Base-by-base conservation (phyloP, 2,113 vertebrate species). In the Thamnophis sirtalis region DNA sequence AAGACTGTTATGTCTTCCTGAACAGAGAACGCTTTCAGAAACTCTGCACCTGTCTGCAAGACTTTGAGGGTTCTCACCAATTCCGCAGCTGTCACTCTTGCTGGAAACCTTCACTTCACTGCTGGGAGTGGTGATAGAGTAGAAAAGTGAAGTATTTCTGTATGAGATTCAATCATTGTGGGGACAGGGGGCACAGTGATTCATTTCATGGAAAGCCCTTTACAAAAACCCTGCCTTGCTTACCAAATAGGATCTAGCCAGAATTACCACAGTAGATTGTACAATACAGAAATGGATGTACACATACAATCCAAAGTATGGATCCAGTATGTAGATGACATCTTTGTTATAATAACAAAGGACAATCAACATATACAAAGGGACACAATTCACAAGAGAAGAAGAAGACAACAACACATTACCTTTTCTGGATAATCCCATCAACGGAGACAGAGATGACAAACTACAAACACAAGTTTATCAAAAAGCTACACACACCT, bases 101-200 rank as follows among this genome's bases (percentile, higher is more conserved):
- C 5, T 9, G 50, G 84, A 95, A 89, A 33, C 51, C 49, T 26
- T 4, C 50, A 24, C n/a, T 80, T 9, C 33, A 9, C 13, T 54
- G 53, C 51, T 53, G 28, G 17, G 28, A 4, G 22, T 26, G 21
- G 86, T 92, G 33, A 11, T 11, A 2, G 10, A 85, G 22, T n/a
- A 60, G 48, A 93, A 92, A 94, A 93, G 95, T 95, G 92, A 85
- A 89, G 48, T 28, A 95, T 98, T 98, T 98, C 98, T 98, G 98
- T 98, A 95, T 96, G 96, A 98, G 94, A 96, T 28, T 97, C 96
- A 98, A 97, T 95, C 97, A 97, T 96, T 95, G 98, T 98, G 98
- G 97, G 98, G 97, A 98, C 98, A 98, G 94, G 95, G 96, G 96
- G 94, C 98, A 98, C 98, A 91, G 96, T 98, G 98, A 98, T 98